Evolutionary conservation across 2,888 invertebrate species (phyloP).

Genomic region (Philonicus albiceps): DNA sequence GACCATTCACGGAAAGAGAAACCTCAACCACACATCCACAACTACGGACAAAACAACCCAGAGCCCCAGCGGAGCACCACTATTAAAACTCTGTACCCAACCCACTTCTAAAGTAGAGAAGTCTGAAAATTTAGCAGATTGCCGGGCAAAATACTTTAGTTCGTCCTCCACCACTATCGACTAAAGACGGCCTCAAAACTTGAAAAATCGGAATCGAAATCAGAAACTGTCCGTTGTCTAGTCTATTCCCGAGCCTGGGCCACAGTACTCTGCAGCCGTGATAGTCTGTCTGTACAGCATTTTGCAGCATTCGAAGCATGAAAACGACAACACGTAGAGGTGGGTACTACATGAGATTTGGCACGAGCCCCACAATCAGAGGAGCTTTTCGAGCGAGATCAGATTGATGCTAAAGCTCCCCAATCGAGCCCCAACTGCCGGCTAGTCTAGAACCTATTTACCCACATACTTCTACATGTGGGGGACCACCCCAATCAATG

Average conservation of each 20-base stretch:
- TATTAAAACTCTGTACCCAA: neutral
- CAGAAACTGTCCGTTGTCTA: neutral
- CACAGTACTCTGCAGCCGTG: neutral
- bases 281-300: neutral
- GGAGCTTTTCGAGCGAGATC: neutral
- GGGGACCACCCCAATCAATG: neutral
- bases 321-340: neutral
- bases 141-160: neutral
- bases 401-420: neutral
- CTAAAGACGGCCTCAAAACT: neutral
- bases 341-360: neutral
- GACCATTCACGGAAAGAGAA: conserved; percentile 50
- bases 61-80: neutral
- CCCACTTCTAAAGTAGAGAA: neutral
- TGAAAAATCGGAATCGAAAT: neutral
- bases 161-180: neutral
- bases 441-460: neutral
- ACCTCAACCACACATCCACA: conserved; percentile 49
- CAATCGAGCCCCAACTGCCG: neutral
- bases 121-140: neutral
- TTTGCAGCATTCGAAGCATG: neutral
- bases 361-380: neutral
- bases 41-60: neutral
- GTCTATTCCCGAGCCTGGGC: neutral
- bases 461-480: neutral